These are phyloP conservation scores for Drosophila macrothrix DNA, from an alignment of 2,888 invertebrate species.

Conservation along the genomic window DNA sequence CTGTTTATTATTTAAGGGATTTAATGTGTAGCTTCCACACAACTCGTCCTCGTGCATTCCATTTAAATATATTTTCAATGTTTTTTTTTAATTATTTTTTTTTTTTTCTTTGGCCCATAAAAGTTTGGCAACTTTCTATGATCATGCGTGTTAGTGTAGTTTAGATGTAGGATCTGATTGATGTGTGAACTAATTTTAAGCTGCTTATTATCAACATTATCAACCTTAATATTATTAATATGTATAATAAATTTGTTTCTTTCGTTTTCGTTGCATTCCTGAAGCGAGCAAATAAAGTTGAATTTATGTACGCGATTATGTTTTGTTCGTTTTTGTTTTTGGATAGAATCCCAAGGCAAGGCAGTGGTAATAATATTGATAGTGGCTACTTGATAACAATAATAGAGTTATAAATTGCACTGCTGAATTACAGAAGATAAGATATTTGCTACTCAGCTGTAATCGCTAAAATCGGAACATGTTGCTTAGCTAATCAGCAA, in stretches of 20 bases:
- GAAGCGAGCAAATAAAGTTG: conserved; percentile 4
- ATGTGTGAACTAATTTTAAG: conserved; percentile 32
- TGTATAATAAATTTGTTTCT: background rate
- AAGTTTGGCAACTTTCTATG: conserved; percentile 21
- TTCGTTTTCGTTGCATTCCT: conserved; percentile 9
- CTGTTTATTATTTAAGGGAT: conserved; percentile 1
- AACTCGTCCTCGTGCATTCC: conserved; percentile 15
- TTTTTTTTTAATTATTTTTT: background rate
- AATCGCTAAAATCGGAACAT: conserved; percentile 1
- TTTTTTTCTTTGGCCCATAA: background rate
- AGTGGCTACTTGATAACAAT: background rate
- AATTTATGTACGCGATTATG: background rate
- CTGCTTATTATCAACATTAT: conserved; percentile 7
- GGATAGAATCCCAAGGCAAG: no score
- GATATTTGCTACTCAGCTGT: background rate
- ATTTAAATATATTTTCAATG: background rate
- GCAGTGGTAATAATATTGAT: background rate
- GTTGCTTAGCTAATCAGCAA: conserved; percentile 16
- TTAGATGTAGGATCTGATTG: conserved; percentile 9
- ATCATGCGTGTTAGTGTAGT: conserved; percentile 22
- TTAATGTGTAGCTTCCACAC: conserved; percentile 9
- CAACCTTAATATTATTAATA: background rate
- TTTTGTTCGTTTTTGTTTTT: background rate
- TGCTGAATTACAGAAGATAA: conserved; percentile 22
- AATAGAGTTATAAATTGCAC: conserved; percentile 8